Percentiles rank a stretch among this genome's conserved stretches.
Conservation (phyloP, 92 coral and sea anemone species). For the Parazoanthus atlanticus region DNA sequence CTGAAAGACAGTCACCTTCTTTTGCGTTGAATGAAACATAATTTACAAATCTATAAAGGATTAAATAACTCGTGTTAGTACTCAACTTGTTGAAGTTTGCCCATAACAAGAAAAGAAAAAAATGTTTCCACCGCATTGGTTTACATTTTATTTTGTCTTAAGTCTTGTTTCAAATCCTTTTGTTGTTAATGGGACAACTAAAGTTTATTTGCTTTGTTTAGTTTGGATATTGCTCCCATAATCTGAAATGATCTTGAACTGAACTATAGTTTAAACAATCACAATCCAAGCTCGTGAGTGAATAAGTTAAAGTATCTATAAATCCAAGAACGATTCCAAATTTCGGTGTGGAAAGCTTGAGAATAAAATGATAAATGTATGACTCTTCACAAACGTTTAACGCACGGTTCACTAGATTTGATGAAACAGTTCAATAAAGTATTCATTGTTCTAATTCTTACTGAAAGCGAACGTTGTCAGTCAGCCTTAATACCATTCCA, state of each 20-base stretch:
- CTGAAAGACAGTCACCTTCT: neutral
- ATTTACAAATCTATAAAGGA: no score
- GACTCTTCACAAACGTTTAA: neutral
- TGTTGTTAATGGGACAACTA: neutral
- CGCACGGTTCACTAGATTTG: neutral
- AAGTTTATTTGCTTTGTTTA: neutral
- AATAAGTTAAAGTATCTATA: neutral
- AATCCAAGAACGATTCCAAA: neutral
- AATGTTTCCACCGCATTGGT: neutral
- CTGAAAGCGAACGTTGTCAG: neutral
- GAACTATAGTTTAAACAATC: no score
- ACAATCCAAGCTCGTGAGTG: neutral
- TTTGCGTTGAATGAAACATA: neutral
- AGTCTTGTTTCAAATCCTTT: no score
- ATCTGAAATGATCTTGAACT: neutral
- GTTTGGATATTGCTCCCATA: neutral
- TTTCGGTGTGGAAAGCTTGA: neutral
- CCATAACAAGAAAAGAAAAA: neutral
- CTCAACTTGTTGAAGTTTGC: neutral
- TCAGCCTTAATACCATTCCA: neutral
- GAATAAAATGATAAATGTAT: no score
- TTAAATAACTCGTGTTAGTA: no score
- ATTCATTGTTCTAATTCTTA: neutral
- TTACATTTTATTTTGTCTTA: neutral
- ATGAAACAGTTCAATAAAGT: neutral